Evolutionary conservation across 35 echinoderm and acorn worm species (phyloP).

Genomic region (Ophioderma brevispina): DNA sequence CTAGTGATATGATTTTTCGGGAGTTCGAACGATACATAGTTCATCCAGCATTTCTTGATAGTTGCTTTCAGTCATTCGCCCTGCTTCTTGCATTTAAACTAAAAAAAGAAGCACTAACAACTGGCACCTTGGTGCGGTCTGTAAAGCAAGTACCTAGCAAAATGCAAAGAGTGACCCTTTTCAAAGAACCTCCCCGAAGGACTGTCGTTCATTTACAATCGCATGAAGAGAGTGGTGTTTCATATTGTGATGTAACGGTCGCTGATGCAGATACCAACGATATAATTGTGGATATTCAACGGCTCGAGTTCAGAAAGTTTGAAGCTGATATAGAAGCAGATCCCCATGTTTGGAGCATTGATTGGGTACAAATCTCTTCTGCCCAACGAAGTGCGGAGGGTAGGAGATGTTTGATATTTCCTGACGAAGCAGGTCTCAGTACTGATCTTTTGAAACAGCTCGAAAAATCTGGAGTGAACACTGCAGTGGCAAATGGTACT

Average conservation of each 20-base stretch:
- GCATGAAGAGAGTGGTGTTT: background rate
- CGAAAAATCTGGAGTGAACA: background rate
- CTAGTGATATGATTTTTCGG: background rate
- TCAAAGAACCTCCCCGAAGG: background rate
- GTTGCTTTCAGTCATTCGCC: conserved; percentile 25
- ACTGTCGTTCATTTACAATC: background rate
- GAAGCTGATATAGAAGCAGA: background rate
- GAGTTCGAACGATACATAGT: conserved; percentile 7
- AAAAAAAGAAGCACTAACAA: background rate
- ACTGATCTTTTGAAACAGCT: background rate
- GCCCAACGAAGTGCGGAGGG: background rate
- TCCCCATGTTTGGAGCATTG: background rate
- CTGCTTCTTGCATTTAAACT: background rate
- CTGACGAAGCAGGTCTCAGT: background rate
- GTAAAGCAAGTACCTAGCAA: background rate
- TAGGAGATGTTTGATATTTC: background rate
- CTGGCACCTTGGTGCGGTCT: background rate
- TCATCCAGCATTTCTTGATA: conserved; percentile 60
- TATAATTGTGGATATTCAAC: background rate
- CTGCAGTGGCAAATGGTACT: background rate
- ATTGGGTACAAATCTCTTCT: background rate
- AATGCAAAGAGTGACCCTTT: background rate
- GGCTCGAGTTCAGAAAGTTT: background rate
- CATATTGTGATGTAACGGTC: background rate
- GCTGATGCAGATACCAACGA: conserved; percentile 21